These are phyloP conservation scores for Drosophila tripunctata DNA, from an alignment of 2,888 invertebrate species.

Conservation along the genomic window DNA sequence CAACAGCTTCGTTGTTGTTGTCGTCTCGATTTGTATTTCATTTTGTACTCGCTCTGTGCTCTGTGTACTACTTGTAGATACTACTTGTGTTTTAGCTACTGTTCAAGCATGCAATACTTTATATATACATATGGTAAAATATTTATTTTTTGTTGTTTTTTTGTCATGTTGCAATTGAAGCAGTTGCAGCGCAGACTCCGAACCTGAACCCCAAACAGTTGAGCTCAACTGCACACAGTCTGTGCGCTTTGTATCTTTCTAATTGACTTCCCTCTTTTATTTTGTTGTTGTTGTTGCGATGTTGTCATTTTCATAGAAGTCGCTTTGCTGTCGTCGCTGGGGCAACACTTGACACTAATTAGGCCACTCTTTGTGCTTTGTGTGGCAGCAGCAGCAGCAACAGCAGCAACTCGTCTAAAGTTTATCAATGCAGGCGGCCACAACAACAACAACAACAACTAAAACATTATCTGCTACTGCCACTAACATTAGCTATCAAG, in stretches of 20 bases:
- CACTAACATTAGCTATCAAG: constrained; percentile 6
- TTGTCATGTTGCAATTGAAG: constrained; percentile 57
- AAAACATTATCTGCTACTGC: constrained; percentile 57
- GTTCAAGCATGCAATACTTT: constrained; percentile 56
- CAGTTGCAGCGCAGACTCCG: constrained; percentile 41
- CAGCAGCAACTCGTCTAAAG: constrained; percentile 58
- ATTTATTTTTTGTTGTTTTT: constrained; percentile 6
- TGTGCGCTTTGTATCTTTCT: constrained; percentile 71
- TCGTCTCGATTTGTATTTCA: constrained; percentile 74
- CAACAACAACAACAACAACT: too few species aligned
- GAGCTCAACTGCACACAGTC: constrained; percentile 2
- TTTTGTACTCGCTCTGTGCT: constrained; percentile 52
- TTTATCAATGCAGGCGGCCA: constrained; percentile 59
- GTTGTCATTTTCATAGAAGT: constrained; percentile 60
- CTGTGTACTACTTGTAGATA: constrained; percentile 62
- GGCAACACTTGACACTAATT: constrained; percentile 80
- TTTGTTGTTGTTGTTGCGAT: constrained; percentile 39
- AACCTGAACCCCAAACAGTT: constrained; percentile 14
- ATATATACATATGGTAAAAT: constrained; percentile 7
- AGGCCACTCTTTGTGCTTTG: constrained; percentile 76
- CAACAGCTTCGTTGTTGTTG: constrained; percentile 40
- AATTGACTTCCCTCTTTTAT: constrained; percentile 80
- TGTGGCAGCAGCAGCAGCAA: constrained; percentile 55
- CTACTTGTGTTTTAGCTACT: constrained; percentile 70
- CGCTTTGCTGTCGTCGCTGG: constrained; percentile 58